Conservation (phyloP, 2,113 vertebrate species). For the Fukomys damarensis region DNA sequence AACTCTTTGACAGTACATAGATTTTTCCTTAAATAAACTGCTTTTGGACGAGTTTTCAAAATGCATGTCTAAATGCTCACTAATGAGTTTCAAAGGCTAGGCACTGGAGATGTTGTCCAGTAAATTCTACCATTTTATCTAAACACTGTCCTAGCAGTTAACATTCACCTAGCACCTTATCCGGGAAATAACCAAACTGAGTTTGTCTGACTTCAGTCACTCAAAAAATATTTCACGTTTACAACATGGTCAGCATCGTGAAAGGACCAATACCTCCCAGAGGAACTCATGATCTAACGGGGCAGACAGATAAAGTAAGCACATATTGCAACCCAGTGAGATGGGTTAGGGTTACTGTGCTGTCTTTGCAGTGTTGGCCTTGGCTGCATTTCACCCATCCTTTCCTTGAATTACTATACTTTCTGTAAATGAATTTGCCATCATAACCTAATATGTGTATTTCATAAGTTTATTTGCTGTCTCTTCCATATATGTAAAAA, state of each 20-base stretch:
- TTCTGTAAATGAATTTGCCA: not conserved
- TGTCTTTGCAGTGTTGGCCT: not conserved
- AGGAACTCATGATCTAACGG: not conserved
- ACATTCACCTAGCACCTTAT: not conserved
- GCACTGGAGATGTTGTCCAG: not conserved
- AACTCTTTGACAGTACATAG: not conserved
- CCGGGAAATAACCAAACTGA: not conserved
- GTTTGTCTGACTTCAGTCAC: slow-evolving; percentile 6
- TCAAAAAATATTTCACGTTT: slow-evolving; percentile 30
- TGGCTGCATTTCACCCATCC: not conserved
- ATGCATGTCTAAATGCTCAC: not conserved
- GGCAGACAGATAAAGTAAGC: not conserved
- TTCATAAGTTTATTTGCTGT: not conserved
- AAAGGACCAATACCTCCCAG: not conserved
- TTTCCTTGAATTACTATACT: not conserved
- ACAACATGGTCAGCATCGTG: not conserved
- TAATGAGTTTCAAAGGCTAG: not conserved
- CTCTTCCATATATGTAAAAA: not conserved
- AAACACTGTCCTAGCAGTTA: not conserved
- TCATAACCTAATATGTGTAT: not conserved
- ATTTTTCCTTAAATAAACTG: not conserved
- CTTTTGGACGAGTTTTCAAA: not conserved
- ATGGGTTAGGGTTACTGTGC: not conserved
- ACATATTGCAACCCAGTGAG: not conserved
- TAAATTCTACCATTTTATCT: not conserved